Percentiles rank a stretch among this genome's conserved stretches.
Evolutionary conservation across 2,888 invertebrate species (phyloP).

Genomic region (Drosophila pseudotakahashii): DNA sequence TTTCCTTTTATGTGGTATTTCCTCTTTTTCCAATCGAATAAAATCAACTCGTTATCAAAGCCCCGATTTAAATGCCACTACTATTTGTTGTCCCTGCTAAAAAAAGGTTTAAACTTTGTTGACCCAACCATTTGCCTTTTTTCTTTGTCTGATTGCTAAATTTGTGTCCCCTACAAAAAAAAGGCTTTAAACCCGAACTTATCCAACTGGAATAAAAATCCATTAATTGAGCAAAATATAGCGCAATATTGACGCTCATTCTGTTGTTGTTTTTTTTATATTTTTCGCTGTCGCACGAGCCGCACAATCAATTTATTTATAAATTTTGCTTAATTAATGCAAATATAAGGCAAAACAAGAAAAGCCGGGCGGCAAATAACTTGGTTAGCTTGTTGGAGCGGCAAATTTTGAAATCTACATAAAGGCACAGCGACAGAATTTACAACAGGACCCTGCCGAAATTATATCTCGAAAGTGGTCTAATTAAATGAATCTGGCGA

Average conservation of each 20-base stretch:
- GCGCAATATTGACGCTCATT: constrained; percentile 27
- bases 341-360: constrained; percentile 48
- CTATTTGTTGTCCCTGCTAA: background rate
- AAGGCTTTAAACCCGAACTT: constrained; percentile 47
- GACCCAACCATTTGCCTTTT: constrained; percentile 2
- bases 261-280: constrained; percentile 25
- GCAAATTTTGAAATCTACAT: constrained; percentile 23
- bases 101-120: background rate
- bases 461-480: constrained; percentile 1
- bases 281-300: constrained; percentile 51
- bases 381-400: constrained; percentile 30
- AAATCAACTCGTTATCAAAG: background rate
- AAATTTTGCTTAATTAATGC: constrained; percentile 74
- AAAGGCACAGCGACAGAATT: constrained; percentile 14
- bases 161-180: constrained; percentile 33
- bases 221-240: constrained; percentile 58
- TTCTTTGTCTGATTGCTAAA: constrained; percentile 36
- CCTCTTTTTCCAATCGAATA: constrained; percentile 19
- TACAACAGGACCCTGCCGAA: constrained; percentile 4
- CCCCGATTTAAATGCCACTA: too few relatives aligned
- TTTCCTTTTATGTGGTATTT: background rate
- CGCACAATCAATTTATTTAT: constrained; percentile 69
- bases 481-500: constrained; percentile 41
- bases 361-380: constrained; percentile 37
- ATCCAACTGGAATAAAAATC: constrained; percentile 65